Conservation (phyloP, 2,797 vertebrate genomes). For the Gila robusta region DNA sequence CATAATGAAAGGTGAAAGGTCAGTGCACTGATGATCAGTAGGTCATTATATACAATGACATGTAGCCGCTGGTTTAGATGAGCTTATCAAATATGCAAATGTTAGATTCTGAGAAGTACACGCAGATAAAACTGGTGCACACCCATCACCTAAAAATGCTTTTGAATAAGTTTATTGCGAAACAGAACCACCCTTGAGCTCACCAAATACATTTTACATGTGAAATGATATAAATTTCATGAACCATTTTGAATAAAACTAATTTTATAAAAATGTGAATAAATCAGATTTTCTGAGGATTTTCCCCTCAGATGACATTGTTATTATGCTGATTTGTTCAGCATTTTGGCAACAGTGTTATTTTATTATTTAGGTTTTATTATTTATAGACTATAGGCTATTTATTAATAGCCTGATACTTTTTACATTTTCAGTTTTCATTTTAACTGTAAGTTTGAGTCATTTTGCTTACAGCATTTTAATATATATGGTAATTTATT, state of each 20-base stretch:
- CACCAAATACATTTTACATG: not conserved
- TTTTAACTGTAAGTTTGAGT: not conserved
- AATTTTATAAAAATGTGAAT: not conserved
- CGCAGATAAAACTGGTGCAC: not conserved
- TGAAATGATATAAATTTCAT: not conserved
- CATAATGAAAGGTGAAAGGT: conserved; percentile 17
- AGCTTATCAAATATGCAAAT: conserved; percentile 27
- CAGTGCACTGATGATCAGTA: not conserved
- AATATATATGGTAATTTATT: not conserved
- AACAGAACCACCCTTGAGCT: not conserved
- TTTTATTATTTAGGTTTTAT: not conserved
- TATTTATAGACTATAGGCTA: not conserved
- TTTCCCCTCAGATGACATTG: not conserved
- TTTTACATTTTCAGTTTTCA: not conserved
- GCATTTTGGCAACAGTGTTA: not conserved
- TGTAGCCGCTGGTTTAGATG: not conserved
- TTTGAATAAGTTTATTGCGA: not conserved
- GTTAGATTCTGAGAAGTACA: not conserved
- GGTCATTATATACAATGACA: conserved; percentile 12
- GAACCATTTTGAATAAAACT: not conserved
- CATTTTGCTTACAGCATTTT: not conserved
- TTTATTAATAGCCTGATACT: not conserved
- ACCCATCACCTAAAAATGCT: not conserved
- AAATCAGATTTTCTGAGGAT: not conserved
- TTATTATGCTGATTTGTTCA: not conserved